Percentiles rank a stretch among this genome's conserved stretches.
phyloP scores from a whole-genome alignment of 2,888 invertebrate genomes.

The Tetragonula carbonaria region DNA sequence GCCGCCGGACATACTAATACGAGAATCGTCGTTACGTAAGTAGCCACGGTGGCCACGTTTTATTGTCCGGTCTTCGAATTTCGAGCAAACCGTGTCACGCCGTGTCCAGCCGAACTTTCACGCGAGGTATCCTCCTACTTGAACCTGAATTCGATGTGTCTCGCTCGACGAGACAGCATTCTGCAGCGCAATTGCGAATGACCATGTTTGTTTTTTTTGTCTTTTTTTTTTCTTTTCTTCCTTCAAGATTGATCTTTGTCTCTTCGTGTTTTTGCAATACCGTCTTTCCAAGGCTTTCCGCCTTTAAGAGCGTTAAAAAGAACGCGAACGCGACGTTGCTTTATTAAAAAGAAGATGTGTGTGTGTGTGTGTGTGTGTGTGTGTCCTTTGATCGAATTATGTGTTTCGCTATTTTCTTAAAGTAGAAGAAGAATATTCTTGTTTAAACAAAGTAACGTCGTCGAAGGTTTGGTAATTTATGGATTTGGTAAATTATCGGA shows the following conservation, averaged over 20 bases:
- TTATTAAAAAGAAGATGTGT: neutral
- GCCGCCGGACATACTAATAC: slow-evolving; percentile 70
- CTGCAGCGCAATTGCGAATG: neutral
- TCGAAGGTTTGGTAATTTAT: no score
- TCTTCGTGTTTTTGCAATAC: no score
- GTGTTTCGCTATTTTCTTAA: no score
- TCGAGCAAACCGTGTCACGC: slow-evolving; percentile 29
- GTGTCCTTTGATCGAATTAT: neutral
- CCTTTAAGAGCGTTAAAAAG: neutral
- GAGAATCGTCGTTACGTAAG: slow-evolving; percentile 69
- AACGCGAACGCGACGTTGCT: neutral
- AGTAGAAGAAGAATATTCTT: no score
- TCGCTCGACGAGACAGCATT: neutral
- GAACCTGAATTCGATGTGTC: neutral
- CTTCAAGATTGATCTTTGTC: neutral
- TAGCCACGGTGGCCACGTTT: slow-evolving; percentile 14
- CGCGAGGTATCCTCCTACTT: slow-evolving; percentile 1
- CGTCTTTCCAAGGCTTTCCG: neutral
- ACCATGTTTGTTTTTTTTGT: neutral
- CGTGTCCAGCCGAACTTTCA: slow-evolving; percentile 28
- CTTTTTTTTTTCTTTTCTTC: no score
- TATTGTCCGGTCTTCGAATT: slow-evolving; percentile 44
- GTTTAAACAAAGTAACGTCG: no score
- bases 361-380: no score
- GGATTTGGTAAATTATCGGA: no score